Conservation (phyloP, 2,888 invertebrate species). For the Spisula solida region DNA sequence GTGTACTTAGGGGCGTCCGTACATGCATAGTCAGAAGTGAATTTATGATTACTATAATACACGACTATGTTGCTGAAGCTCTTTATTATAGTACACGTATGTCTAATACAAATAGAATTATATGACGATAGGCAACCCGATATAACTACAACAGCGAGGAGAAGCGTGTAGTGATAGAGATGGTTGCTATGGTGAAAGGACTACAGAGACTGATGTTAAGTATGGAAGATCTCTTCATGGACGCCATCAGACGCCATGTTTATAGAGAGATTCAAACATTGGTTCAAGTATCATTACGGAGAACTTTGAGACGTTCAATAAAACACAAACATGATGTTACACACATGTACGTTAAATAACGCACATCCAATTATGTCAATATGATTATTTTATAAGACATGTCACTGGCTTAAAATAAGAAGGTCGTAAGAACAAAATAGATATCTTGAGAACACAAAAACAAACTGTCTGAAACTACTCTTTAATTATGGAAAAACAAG, state of each 20-base stretch:
- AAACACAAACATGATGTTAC: conserved; percentile 99
- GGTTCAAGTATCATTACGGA: conserved; percentile 95
- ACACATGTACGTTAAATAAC: conserved; percentile 81
- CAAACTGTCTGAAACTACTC: too few species aligned
- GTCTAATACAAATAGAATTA: neutral
- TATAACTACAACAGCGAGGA: conserved; percentile 99
- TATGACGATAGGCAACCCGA: conserved; percentile 92
- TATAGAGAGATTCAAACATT: conserved; percentile 99
- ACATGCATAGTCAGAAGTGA: too few species aligned
- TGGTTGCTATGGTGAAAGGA: conserved; percentile 99
- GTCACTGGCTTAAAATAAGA: too few species aligned
- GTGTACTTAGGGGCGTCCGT: too few species aligned
- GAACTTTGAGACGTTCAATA: conserved; percentile 97
- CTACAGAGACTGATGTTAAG: conserved; percentile 96
- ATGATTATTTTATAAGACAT: neutral
- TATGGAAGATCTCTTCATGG: conserved; percentile 98
- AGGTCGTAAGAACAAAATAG: too few species aligned
- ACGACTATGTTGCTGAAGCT: too few species aligned
- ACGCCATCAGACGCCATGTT: conserved; percentile 96
- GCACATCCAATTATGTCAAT: neutral
- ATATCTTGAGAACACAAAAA: too few species aligned
- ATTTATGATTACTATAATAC: too few species aligned
- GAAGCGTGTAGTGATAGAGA: conserved; percentile 98
- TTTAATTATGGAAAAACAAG: too few species aligned
- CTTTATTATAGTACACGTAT: too few species aligned